A percentile compares a stretch with the other conserved stretches of the same genome.
Conservation (phyloP, 2,113 vertebrate genomes). For the Capreolus pygargus region DNA sequence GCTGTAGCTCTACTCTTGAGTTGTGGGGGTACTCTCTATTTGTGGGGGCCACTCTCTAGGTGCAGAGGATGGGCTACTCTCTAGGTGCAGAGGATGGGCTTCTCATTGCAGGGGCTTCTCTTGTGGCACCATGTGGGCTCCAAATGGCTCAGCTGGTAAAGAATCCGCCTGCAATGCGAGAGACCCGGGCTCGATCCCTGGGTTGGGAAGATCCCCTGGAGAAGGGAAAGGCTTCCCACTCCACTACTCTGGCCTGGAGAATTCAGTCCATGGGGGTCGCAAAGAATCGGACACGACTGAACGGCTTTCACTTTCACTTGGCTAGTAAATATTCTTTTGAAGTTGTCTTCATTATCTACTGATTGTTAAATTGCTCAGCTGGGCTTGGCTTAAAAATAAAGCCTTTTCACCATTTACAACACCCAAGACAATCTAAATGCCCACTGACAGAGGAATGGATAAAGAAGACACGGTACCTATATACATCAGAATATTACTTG, state of each 20-base stretch:
- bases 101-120: background rate
- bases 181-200: background rate
- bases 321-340: background rate
- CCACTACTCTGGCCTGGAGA: background rate
- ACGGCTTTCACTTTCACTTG: rapidly evolving
- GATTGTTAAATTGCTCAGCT: rapidly evolving
- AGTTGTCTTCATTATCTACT: background rate
- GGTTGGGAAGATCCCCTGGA: background rate
- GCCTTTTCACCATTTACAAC: background rate
- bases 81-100: background rate
- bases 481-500: background rate
- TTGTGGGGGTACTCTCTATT: no score
- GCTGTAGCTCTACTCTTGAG: background rate
- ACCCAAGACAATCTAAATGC: background rate
- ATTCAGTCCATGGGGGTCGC: background rate
- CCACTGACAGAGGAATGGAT: background rate
- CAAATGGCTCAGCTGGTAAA: background rate
- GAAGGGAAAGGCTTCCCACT: background rate
- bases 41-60: background rate
- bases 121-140: background rate
- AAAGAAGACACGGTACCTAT: rapidly evolving
- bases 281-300: background rate
- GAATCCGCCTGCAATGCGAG: background rate
- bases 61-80: background rate
- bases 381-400: background rate